A percentile compares a stretch with the other conserved stretches of the same genome.
Evolutionary conservation across 2,113 vertebrate species (phyloP).

Genomic region (Protomyctophum bolini): DNA sequence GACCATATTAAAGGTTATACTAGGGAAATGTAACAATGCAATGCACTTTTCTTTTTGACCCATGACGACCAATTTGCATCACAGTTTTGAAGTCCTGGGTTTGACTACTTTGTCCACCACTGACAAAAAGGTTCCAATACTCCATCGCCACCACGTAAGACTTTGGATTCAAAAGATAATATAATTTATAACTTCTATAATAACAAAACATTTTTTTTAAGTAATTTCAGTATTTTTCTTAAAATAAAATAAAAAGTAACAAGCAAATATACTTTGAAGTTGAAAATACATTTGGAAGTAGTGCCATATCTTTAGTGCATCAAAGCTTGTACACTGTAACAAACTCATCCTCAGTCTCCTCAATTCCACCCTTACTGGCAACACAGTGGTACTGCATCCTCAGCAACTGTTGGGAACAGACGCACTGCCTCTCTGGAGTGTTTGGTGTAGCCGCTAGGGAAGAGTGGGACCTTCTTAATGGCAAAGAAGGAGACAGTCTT

Average conservation of each 20-base stretch:
- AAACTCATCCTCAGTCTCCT: not conserved
- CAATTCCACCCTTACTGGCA: slow-evolving; percentile 43
- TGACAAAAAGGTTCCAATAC: not conserved
- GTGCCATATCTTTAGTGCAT: not conserved
- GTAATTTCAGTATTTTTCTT: not conserved
- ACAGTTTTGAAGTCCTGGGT: slow-evolving; percentile 13
- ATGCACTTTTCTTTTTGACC: slow-evolving; percentile 39
- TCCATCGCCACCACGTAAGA: slow-evolving; percentile 32
- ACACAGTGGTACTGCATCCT: slow-evolving; percentile 69
- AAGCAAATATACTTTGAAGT: not conserved
- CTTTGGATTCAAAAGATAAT: slow-evolving; percentile 13
- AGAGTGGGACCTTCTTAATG: slow-evolving; percentile 66
- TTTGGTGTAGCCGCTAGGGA: slow-evolving; percentile 71
- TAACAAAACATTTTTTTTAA: not conserved
- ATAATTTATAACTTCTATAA: not conserved
- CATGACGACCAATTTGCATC: slow-evolving; percentile 30
- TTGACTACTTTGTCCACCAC: too few relatives aligned
- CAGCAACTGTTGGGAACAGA: slow-evolving; percentile 64
- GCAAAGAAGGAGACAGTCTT: slow-evolving; percentile 76
- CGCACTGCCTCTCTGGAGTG: slow-evolving; percentile 75
- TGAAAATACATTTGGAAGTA: not conserved
- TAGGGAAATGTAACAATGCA: slow-evolving; percentile 30
- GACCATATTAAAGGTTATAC: slow-evolving; percentile 26
- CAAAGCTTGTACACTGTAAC: not conserved
- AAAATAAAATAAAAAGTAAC: not conserved